A percentile compares a stretch with the other conserved stretches of the same genome.
These are phyloP conservation scores for Athene cunicularia DNA, from an alignment of 2,113 vertebrate species.

Conservation along the genomic window DNA sequence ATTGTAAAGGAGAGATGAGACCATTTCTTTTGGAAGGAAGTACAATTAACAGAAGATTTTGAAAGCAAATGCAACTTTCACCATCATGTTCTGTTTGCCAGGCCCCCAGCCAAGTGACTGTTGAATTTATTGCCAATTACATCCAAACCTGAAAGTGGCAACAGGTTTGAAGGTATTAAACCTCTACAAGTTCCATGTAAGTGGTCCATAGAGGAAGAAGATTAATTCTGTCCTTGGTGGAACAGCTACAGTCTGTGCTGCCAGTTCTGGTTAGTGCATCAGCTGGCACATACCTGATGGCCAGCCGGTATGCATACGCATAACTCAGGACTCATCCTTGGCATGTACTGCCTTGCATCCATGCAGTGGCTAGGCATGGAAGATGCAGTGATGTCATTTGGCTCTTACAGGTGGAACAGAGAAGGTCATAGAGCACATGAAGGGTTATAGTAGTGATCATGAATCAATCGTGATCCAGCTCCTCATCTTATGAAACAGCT, in stretches of 20 bases:
- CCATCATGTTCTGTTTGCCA: neutral
- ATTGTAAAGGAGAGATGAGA: neutral
- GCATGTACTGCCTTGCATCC: neutral
- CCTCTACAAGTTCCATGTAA: neutral
- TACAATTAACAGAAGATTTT: neutral
- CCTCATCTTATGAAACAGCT: neutral
- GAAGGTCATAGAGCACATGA: neutral
- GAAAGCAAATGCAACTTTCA: neutral
- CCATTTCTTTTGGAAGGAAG: neutral
- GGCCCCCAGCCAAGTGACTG: neutral
- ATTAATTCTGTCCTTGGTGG: neutral
- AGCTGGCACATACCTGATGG: neutral
- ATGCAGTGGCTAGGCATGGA: neutral
- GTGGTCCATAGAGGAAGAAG: neutral
- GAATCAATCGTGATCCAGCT: neutral
- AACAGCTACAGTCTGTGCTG: neutral
- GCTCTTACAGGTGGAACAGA: neutral
- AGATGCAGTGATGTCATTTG: neutral
- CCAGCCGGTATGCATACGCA: neutral
- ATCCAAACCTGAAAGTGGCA: neutral
- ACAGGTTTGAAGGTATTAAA: neutral
- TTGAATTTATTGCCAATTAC: neutral
- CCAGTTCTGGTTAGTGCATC: neutral
- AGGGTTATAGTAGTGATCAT: neutral
- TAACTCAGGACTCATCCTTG: accelerated